A percentile compares a stretch with the other conserved stretches of the same genome.
Evolutionary conservation across 2,888 invertebrate species (phyloP).

Genomic region (Chloroclystis v-ata): DNA sequence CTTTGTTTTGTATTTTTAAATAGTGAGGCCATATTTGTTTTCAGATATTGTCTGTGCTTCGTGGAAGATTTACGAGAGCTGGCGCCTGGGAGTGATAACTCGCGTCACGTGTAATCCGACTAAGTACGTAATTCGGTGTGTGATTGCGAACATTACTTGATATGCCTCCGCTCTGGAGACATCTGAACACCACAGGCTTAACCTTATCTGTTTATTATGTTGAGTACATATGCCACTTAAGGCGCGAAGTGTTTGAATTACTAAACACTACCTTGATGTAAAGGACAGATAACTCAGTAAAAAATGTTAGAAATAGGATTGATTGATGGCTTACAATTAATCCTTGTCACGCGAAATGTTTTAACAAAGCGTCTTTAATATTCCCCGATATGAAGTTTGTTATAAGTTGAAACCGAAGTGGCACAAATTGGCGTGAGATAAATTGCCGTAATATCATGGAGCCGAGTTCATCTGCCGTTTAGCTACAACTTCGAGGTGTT

Average conservation of each 20-base stretch:
- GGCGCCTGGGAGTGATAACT: constrained; percentile 71
- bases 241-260: constrained; percentile 42
- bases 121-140: constrained; percentile 72
- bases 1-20: constrained; percentile 77
- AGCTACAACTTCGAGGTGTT: constrained; percentile 65
- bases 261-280: constrained; percentile 40
- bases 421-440: constrained; percentile 69
- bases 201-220: constrained; percentile 65
- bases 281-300: constrained; percentile 31
- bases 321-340: constrained; percentile 13
- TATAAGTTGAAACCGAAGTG: constrained; percentile 59
- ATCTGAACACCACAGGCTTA: constrained; percentile 68
- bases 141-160: constrained; percentile 68
- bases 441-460: constrained; percentile 74
- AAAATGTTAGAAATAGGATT: background rate
- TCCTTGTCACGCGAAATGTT: constrained; percentile 10
- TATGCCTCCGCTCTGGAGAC: constrained; percentile 49
- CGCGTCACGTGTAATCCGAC: constrained; percentile 71
- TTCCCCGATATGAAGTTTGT: constrained; percentile 55
- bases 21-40: constrained; percentile 75
- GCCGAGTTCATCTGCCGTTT: constrained; percentile 73
- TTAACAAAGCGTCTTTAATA: constrained; percentile 44
- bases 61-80: constrained; percentile 71
- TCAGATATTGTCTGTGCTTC: constrained; percentile 70
- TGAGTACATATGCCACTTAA: constrained; percentile 50